Evolutionary conservation across 2,888 invertebrate genomes (phyloP).

Genomic region (Pseudococcus viburni): DNA sequence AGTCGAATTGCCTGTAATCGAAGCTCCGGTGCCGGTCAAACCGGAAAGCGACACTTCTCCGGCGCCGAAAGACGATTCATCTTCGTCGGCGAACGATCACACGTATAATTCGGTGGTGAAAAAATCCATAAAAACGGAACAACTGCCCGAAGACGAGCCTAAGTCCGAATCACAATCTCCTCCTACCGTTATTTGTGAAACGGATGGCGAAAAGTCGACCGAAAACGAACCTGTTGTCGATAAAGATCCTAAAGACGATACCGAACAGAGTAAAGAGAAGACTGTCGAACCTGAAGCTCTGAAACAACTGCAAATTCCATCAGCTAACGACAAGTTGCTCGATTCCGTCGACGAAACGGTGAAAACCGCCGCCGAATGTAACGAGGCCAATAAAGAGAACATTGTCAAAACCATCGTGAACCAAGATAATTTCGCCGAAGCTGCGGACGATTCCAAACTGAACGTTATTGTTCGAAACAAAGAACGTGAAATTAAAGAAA

Average conservation of each 20-base stretch:
- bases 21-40: background rate
- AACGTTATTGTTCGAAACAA: slow-evolving; percentile 54
- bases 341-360: background rate
- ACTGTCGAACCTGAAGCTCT: slow-evolving; percentile 42
- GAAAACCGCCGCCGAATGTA: background rate
- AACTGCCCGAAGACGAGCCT: background rate
- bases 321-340: slow-evolving; percentile 4
- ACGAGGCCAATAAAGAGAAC: slow-evolving; percentile 65
- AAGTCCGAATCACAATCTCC: background rate
- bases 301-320: slow-evolving; percentile 58
- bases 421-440: slow-evolving; percentile 66
- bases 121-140: slow-evolving; percentile 6
- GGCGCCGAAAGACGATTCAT: background rate
- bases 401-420: slow-evolving; percentile 67
- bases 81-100: slow-evolving; percentile 1
- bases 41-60: background rate
- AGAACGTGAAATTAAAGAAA: slow-evolving; percentile 48
- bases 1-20: no score
- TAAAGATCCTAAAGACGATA: background rate
- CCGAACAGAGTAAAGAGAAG: slow-evolving; percentile 33
- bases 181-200: background rate
- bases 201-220: background rate
- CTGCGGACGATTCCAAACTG: slow-evolving; percentile 58
- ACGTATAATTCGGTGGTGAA: slow-evolving; percentile 52
- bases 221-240: background rate